phyloP scores from a whole-genome alignment of 1,140 invertebrate genomes.

The Maniola jurtina region DNA sequence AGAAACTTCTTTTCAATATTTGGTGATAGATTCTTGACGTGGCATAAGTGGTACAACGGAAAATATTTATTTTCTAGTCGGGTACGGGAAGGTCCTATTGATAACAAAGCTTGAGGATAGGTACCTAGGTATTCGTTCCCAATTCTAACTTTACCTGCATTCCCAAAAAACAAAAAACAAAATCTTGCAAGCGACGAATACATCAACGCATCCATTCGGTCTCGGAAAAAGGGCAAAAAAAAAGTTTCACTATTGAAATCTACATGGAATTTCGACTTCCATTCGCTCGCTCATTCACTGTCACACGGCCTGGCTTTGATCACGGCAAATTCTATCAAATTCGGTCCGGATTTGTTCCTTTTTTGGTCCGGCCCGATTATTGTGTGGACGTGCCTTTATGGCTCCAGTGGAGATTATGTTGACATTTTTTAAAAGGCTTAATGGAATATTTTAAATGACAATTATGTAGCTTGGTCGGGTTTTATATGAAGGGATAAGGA shows the following conservation, averaged over 20 bases:
- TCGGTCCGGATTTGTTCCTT: slow-evolving; percentile 1
- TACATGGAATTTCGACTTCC: slow-evolving; percentile 10
- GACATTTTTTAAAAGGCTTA: slow-evolving; percentile 15
- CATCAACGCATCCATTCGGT: slow-evolving; percentile 11
- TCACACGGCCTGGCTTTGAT: slow-evolving; percentile 7
- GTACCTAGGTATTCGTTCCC: background rate
- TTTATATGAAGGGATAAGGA: background rate
- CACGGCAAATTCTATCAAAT: slow-evolving; percentile 10
- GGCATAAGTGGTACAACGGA: too few species aligned
- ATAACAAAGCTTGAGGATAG: background rate
- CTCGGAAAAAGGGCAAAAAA: slow-evolving; percentile 1
- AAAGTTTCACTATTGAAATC: slow-evolving; percentile 1
- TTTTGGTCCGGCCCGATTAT: background rate
- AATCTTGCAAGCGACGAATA: slow-evolving; percentile 7
- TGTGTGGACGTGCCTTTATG: slow-evolving; percentile 11
- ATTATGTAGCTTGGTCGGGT: background rate
- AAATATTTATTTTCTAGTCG: too few species aligned
- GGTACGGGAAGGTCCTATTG: too few species aligned
- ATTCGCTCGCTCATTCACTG: slow-evolving; percentile 5
- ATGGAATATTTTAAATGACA: slow-evolving; percentile 16
- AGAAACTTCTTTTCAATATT: too few species aligned
- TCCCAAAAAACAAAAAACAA: slow-evolving; percentile 7
- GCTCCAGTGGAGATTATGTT: background rate
- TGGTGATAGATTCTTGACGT: too few species aligned
- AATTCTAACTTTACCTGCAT: background rate